Evolutionary conservation across 2,797 vertebrate genomes (phyloP).

Genomic region (Myotis findleyi): DNA sequence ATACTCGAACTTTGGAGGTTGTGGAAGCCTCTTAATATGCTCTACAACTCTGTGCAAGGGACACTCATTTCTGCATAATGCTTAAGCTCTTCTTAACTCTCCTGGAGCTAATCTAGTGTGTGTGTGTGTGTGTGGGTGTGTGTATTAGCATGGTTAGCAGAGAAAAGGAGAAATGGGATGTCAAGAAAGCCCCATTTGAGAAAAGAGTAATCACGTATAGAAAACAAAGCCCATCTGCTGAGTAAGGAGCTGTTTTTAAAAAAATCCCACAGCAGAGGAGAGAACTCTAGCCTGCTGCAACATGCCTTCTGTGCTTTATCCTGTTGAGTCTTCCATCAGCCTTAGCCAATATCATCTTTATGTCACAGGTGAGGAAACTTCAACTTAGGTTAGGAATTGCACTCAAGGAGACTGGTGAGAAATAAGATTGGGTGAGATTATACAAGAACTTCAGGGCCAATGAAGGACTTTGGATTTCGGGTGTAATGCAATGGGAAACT

Average conservation of each 20-base stretch:
- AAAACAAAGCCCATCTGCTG: not conserved
- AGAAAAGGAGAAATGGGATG: not conserved
- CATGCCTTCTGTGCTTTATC: not conserved
- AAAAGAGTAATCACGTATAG: not conserved
- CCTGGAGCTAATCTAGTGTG: not conserved
- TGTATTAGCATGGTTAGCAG: not conserved
- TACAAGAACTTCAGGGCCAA: not conserved
- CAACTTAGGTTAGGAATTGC: not conserved
- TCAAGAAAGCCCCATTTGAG: not conserved
- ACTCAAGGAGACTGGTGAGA: not conserved
- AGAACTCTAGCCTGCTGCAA: not conserved
- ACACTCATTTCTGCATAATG: not conserved
- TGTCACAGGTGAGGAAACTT: not conserved
- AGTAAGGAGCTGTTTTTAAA: not conserved
- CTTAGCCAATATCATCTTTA: not conserved
- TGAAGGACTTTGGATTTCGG: not conserved
- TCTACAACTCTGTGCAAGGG: not conserved
- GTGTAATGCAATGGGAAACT: not conserved
- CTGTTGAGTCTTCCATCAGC: not conserved
- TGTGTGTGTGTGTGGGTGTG: not conserved
- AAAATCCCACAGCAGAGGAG: not conserved
- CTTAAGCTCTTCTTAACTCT: not conserved
- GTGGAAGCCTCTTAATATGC: not conserved
- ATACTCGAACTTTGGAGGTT: accelerated
- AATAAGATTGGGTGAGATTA: not conserved